Conservation (phyloP, 2,797 vertebrate genomes). For the Chaenodraco wilsoni region DNA sequence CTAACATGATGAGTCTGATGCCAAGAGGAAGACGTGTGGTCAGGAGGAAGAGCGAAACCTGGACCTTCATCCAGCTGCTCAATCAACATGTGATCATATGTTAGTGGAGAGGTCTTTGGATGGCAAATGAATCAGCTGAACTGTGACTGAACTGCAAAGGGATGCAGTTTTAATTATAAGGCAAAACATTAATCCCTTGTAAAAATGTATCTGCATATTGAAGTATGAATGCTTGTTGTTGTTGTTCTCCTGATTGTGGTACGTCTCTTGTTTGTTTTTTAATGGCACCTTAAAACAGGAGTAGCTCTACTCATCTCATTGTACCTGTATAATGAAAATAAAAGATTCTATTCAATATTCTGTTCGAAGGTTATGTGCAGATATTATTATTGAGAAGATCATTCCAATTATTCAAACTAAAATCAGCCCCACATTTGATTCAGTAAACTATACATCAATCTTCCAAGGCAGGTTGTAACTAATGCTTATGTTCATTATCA, state of each 20-base stretch:
- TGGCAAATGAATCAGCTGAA: constrained; percentile 17
- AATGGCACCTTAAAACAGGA: too few species aligned
- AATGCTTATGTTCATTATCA: background rate
- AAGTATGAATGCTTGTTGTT: too few species aligned
- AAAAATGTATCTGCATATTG: too few species aligned
- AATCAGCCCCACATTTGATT: background rate
- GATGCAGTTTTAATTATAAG: background rate
- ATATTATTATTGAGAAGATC: background rate
- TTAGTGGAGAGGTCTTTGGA: background rate
- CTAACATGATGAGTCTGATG: constrained; percentile 22
- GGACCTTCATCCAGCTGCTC: constrained; percentile 36
- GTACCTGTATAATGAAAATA: too few species aligned
- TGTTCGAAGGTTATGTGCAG: background rate
- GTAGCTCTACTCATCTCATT: too few species aligned
- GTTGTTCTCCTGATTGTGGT: too few species aligned
- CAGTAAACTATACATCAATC: background rate
- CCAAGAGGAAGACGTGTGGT: constrained; percentile 15
- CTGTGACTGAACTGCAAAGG: constrained; percentile 2
- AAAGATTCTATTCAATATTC: too few species aligned
- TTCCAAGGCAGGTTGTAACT: background rate
- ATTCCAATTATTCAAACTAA: background rate
- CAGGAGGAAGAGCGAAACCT: constrained; percentile 13
- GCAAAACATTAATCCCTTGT: too few species aligned
- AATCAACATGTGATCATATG: constrained; percentile 62
- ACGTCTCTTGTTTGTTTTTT: too few species aligned